phyloP scores from a whole-genome alignment of 2,797 vertebrate genomes.

The Pelobates cultripes region DNA sequence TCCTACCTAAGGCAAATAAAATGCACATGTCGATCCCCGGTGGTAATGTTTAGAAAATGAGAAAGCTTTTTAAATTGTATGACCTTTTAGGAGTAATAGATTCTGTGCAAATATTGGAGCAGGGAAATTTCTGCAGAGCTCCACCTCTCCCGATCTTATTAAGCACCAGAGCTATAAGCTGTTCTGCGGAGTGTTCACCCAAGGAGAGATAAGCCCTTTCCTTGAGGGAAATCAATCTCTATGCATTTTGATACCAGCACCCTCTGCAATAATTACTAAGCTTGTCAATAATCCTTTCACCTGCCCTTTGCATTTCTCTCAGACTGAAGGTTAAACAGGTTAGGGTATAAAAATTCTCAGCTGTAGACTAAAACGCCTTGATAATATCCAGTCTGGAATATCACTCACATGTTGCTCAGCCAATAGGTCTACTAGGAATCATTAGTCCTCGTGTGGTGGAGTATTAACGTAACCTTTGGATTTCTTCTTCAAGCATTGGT shows the following conservation, averaged over 20 bases:
- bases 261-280: constrained; percentile 66
- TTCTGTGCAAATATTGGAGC: constrained; percentile 60
- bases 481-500: too few species aligned
- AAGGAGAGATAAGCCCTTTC: constrained; percentile 64
- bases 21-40: too few species aligned
- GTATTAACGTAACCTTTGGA: too few species aligned
- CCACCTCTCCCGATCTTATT: constrained; percentile 66
- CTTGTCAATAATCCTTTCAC: constrained; percentile 66
- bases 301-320: constrained; percentile 60
- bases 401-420: too few species aligned
- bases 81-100: too few species aligned
- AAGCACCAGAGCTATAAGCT: constrained; percentile 66
- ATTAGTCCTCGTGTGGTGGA: too few species aligned
- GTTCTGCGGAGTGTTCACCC: constrained; percentile 63
- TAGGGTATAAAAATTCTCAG: background rate
- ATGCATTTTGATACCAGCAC: constrained; percentile 66
- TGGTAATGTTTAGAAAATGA: too few species aligned
- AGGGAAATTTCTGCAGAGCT: constrained; percentile 19
- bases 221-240: constrained; percentile 68
- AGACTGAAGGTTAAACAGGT: constrained; percentile 57
- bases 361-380: too few species aligned
- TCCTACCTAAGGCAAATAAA: too few species aligned
- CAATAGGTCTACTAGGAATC: too few species aligned
- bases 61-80: too few species aligned
- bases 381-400: too few species aligned